Evolutionary conservation across 2,888 invertebrate genomes (phyloP), one percentile per base, ranked within the genome.

Genomic region (Acronicta psi): DNA sequence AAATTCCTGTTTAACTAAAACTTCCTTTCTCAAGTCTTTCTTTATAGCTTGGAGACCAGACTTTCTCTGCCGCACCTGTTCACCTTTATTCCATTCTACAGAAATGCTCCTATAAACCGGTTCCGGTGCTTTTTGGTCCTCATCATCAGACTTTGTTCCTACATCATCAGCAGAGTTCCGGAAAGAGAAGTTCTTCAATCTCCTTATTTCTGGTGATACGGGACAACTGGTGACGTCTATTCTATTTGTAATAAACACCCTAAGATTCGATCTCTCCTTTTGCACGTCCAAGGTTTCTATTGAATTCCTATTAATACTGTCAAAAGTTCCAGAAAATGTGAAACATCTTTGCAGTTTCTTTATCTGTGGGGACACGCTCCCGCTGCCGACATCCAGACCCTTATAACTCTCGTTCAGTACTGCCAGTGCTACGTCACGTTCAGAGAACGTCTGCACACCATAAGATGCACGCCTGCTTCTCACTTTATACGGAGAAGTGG

Each of bases 381-480:
- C 82, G 31, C 79, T 82, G 13, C 71, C 77, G 34, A 69, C 61
- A 6, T 86, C 85, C 17, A 92, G 79, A 11, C 89, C 89, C 61
- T 84, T 88, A 58, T 90, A 93, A 56, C 87, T 91, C 49, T 86
- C 87, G 44, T 82, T 90, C 45, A 92, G 72, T 7, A 88, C 88
- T 50, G 82, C 78, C 65, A 88, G 71, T 36, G 87, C 89, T 45
- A 86, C 57, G 63, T 81, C 84, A 42, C 82, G 83, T 40, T 84
- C 85, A 14, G 75, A 76, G 53, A 73, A 68, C 55, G 74, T 77
- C 51, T 80, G 82, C 29, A 82, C 71, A 50, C 87, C 89, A 14
- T 81, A 85, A 81, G 93, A 93, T 89, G 88, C 89, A 37, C 90
- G 88, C 79, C 93, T 87, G 78, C 88, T 93, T 92, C 82, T 93